Percentiles rank a stretch among this genome's conserved stretches.
These are phyloP conservation scores for Tinamus guttatus DNA, from an alignment of 2,113 vertebrate species.

Conservation along the genomic window DNA sequence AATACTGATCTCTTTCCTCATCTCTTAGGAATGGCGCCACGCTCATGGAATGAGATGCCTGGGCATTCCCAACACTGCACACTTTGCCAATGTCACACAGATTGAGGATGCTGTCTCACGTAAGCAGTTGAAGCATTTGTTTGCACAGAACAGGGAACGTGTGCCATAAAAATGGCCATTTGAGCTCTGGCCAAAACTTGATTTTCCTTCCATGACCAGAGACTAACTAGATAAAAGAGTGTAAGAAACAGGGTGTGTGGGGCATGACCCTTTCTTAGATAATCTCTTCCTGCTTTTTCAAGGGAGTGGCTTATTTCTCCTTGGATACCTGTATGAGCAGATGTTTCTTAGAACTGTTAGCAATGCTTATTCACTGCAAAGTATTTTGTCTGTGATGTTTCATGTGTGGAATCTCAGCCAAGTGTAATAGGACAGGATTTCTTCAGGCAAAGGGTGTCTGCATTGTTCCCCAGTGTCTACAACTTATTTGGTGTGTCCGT, in stretches of 20 bases:
- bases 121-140: constrained; percentile 76
- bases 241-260: background rate
- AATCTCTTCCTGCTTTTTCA: background rate
- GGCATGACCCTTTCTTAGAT: background rate
- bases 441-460: background rate
- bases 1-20: background rate
- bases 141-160: background rate
- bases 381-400: background rate
- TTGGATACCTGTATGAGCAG: background rate
- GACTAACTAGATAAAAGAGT: background rate
- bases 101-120: constrained; percentile 96
- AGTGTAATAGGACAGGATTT: background rate
- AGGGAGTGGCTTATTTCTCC: background rate
- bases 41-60: constrained; percentile 97
- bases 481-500: background rate
- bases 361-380: background rate
- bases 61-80: constrained; percentile 97
- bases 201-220: background rate
- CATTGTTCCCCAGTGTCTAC: background rate
- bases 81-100: constrained; percentile 98
- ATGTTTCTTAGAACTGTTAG: background rate
- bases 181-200: background rate
- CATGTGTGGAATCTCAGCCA: background rate
- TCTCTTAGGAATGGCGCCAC: constrained; percentile 92
- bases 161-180: accelerated